Base-by-base conservation (phyloP, 1,140 invertebrate species). In the Dufourea novaeangliae region DNA sequence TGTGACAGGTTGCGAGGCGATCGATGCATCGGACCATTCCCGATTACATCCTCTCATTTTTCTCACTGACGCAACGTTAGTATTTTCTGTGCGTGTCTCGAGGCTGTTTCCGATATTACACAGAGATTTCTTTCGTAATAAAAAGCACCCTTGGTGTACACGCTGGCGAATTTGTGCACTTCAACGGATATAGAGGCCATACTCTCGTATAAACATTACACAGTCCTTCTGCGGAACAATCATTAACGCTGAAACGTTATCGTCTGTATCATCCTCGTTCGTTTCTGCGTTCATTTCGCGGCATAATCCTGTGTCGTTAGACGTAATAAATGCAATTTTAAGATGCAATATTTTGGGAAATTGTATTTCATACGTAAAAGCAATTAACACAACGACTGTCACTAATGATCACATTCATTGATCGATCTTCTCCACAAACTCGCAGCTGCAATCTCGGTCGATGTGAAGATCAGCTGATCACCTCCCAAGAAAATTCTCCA, bases 251-350 rank as follows among this genome's bases (percentile, higher is more conserved):
- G 41, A 46, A 66, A 46, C 7, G 39, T 82, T 41, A 22, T 56
- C 37, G 74, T 81, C 67, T 56, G 67, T 62, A 1, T 81, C 80
- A n/a, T 81, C 79, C 3, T 81, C 66, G 2, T 67, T 79, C 27
- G 66, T 71, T 11, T 81, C 66, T 6, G 41, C 20, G 12, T 44
- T 80, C 57, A 8, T 25, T 34, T 52, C 57, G 1, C 6, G n/a
- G 34, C 44, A 50, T 20, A 37, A 25, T 41, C 46, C 29, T 22
- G 59, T 50, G 69, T 82, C 63, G 52, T 70, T 39, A 6, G 7
- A 29, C n/a, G 34, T 59, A 25, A 20, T 22, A 27, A 44, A 66
- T n/a, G 29, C 32, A n/a, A 17, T 1, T 34, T 52, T 29, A 17
- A 25, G n/a, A n/a, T 10, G 39, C 8, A 41, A n/a, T n/a, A n/a